phyloP scores from a whole-genome alignment of 2,888 invertebrate genomes.

The Pandemis cinnamomeana region DNA sequence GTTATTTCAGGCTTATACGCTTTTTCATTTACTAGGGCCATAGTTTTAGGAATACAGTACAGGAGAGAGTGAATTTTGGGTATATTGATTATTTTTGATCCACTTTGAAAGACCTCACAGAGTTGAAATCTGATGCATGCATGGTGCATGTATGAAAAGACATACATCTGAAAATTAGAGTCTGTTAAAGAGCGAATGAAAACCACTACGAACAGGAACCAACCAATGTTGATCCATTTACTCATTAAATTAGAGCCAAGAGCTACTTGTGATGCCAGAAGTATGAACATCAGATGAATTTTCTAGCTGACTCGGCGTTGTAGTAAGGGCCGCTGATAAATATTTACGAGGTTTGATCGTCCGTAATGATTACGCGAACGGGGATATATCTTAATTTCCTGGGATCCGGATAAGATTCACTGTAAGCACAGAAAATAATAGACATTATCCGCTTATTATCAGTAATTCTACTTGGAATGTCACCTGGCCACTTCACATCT shows the following conservation, averaged over 20 bases:
- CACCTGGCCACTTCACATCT: no score
- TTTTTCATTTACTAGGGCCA: no score
- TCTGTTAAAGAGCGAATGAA: conserved; percentile 2
- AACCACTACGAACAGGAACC: background rate
- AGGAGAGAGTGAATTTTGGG: no score
- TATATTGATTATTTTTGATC: no score
- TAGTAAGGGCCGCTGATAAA: conserved; percentile 26
- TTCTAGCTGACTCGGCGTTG: conserved; percentile 18
- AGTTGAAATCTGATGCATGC: no score
- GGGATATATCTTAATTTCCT: conserved; percentile 17
- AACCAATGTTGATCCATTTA: conserved; percentile 4
- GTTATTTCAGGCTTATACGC: no score
- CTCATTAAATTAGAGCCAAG: background rate
- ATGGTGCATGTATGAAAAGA: no score
- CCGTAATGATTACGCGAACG: conserved; percentile 12
- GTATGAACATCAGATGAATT: conserved; percentile 25
- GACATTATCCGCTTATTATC: background rate
- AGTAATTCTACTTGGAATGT: background rate
- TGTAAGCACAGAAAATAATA: background rate
- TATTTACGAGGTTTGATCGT: conserved; percentile 28
- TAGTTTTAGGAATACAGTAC: no score
- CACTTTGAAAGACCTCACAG: no score
- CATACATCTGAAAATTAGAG: background rate
- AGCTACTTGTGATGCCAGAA: background rate
- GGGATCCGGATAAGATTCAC: conserved; percentile 10